These are phyloP conservation scores for Diplodus sargus DNA, from an alignment of 2,797 vertebrate genomes.

Conservation along the genomic window DNA sequence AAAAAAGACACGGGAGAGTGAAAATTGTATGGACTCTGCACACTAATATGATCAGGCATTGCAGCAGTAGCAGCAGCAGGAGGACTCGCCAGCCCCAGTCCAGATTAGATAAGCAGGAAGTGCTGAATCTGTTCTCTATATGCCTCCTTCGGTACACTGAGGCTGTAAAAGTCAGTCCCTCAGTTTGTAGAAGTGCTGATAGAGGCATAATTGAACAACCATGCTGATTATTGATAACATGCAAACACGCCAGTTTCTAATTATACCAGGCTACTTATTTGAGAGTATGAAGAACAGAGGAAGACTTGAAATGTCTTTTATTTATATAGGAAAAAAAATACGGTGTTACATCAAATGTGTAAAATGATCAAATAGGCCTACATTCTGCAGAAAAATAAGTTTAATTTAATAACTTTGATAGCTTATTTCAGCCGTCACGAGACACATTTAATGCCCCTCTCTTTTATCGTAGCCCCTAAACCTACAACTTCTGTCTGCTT, in stretches of 20 bases:
- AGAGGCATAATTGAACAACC: constrained; percentile 83
- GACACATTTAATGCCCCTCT: background rate
- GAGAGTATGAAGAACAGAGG: constrained; percentile 41
- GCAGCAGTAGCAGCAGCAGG: constrained; percentile 51
- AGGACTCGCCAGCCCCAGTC: constrained; percentile 67
- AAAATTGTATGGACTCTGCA: constrained; percentile 58
- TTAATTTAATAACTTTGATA: background rate
- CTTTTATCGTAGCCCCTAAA: background rate
- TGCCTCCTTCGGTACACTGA: constrained; percentile 69
- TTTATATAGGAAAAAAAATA: constrained; percentile 35
- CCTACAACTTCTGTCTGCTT: background rate
- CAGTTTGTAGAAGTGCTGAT: constrained; percentile 83
- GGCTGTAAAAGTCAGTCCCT: constrained; percentile 76
- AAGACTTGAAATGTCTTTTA: constrained; percentile 35
- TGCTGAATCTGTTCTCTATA: constrained; percentile 84
- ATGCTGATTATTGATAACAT: constrained; percentile 84
- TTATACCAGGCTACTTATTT: constrained; percentile 72
- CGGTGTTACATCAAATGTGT: constrained; percentile 37
- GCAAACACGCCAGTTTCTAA: constrained; percentile 80
- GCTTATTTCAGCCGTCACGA: background rate
- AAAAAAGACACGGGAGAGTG: constrained; percentile 21
- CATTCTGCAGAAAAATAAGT: background rate
- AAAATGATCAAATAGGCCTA: constrained; percentile 16
- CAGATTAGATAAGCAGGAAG: constrained; percentile 87
- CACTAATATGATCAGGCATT: constrained; percentile 52